Evolutionary conservation across 2,113 vertebrate genomes (phyloP), one percentile per base, ranked within the genome.

Genomic region (Fukomys damarensis): DNA sequence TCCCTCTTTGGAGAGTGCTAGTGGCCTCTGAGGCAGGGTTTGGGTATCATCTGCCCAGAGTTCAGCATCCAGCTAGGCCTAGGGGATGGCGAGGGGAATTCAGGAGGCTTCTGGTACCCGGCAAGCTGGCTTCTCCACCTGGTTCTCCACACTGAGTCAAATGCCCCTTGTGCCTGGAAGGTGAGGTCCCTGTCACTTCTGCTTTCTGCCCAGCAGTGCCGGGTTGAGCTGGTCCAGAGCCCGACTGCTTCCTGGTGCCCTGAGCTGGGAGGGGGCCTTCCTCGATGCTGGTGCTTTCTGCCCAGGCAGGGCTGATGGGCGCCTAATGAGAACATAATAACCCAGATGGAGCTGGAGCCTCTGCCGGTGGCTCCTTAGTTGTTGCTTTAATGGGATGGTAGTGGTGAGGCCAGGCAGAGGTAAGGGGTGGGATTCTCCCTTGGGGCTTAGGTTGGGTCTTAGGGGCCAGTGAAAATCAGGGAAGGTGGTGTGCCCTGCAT

Each of bases 311-410:
- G 94, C 89, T 74, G 97, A 5, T 49, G 5, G 46, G 46, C 98
- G 98, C 96, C 97, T 98, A 98, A 99, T 98, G 98, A 96, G 98
- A 98, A 98, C 96, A 96, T 98, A 98, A 98, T 98, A 97, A 97
- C 92, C 89, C 89, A 96, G 88, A 54, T 96, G 97, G 86, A 96
- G 95, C 80, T 92, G 96, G 89, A 97, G 93, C 98, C 74, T 92
- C 61, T n/a, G 66, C 88, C 56, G 3, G n/a, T 30, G 2, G 38
- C 2, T 83, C 87, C 97, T 94, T 98, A 98, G 97, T 96, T 97
- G 97, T 96, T 95, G 35, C 32, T 83, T 80, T 97, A 97, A 86
- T 46, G 83, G 70, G 59, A 54, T 6, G 16, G 10, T 28, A 10
- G 65, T n/a, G 38, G 12, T 10, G n/a, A 38, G 8, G 63, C 4